These are phyloP conservation scores for Melanostoma scalare DNA, from an alignment of 2,888 invertebrate genomes.

Conservation along the genomic window DNA sequence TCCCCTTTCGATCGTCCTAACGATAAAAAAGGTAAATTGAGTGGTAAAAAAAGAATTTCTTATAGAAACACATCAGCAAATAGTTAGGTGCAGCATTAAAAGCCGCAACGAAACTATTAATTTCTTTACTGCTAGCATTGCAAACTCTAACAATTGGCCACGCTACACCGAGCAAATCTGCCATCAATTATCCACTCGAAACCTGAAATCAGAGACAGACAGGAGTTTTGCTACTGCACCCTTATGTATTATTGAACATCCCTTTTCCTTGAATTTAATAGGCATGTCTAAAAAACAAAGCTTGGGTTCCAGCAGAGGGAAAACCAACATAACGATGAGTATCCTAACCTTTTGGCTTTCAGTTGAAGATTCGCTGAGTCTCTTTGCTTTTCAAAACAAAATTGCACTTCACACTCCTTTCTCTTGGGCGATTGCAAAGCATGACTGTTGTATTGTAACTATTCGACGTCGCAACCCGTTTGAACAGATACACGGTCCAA, in stretches of 20 bases:
- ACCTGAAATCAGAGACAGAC: constrained; percentile 61
- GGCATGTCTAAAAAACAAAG: no score
- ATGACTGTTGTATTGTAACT: constrained; percentile 2
- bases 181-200: constrained; percentile 64
- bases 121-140: constrained; percentile 40
- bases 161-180: constrained; percentile 65
- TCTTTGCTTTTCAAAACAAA: constrained; percentile 37
- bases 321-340: constrained; percentile 40
- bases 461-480: constrained; percentile 5
- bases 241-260: constrained; percentile 1
- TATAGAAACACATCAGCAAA: constrained; percentile 14
- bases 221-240: constrained; percentile 22
- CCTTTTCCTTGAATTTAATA: background rate
- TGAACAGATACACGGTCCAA: constrained; percentile 46
- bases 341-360: constrained; percentile 48
- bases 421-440: constrained; percentile 39
- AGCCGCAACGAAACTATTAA: constrained; percentile 69
- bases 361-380: constrained; percentile 45
- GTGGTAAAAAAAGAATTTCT: constrained; percentile 65
- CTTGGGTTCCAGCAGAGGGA: background rate
- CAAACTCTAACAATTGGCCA: constrained; percentile 60
- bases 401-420: constrained; percentile 55
- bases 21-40: constrained; percentile 68
- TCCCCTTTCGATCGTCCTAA: constrained; percentile 60
- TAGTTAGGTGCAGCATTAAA: constrained; percentile 49